Evolutionary conservation across 2,797 vertebrate genomes (phyloP).

Genomic region (Pseudomugil tenellus): DNA sequence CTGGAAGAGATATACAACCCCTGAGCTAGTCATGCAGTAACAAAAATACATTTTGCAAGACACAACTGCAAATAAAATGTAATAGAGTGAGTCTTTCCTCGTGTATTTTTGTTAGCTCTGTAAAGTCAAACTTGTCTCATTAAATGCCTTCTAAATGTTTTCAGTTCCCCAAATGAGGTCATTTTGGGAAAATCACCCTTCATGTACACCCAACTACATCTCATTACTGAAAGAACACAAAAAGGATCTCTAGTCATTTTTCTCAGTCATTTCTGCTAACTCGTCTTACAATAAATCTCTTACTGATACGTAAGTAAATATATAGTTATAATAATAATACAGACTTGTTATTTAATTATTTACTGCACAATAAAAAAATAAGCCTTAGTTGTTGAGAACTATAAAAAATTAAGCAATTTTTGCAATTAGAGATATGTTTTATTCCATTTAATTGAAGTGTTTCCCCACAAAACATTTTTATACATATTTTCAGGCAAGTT

Average conservation of each 20-base stretch:
- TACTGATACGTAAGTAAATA: not conserved
- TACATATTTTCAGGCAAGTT: not conserved
- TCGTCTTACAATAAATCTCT: not conserved
- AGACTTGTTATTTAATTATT: no score
- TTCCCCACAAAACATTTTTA: not conserved
- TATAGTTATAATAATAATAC: no score
- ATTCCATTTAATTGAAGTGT: not conserved
- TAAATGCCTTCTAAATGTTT: constrained; percentile 1
- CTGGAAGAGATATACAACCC: constrained; percentile 49
- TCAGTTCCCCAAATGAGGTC: constrained; percentile 8
- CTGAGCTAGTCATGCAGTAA: constrained; percentile 41
- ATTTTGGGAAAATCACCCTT: constrained; percentile 11
- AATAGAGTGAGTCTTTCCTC: constrained; percentile 2
- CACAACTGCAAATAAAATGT: not conserved
- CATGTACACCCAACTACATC: constrained; percentile 26
- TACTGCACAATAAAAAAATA: not conserved
- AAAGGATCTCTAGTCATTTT: not conserved
- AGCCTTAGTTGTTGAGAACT: not conserved
- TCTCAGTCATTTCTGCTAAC: not conserved
- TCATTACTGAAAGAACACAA: not conserved
- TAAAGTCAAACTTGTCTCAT: not conserved
- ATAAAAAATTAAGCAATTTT: not conserved
- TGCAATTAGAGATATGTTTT: not conserved
- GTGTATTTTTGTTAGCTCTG: not conserved
- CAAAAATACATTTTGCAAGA: constrained; percentile 30